phyloP scores from a whole-genome alignment of 2,888 invertebrate species.

The Drosophila fungiperda region DNA sequence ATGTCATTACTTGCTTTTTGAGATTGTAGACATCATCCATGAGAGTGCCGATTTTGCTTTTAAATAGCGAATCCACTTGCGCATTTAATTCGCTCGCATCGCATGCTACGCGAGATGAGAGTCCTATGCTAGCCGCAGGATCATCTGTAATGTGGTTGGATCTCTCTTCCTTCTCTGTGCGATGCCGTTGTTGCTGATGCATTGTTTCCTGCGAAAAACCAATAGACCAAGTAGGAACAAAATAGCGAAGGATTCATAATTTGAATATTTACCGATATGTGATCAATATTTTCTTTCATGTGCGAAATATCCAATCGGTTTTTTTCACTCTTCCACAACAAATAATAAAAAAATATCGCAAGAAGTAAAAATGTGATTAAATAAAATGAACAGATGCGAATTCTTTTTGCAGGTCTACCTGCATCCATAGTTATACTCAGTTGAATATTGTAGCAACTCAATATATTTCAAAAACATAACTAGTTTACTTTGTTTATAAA shows the following conservation, averaged over 20 bases:
- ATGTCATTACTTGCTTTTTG: conserved; percentile 59
- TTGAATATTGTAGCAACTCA: background rate
- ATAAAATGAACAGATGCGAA: conserved; percentile 28
- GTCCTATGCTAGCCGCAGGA: too few species aligned
- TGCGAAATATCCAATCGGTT: conserved; percentile 22
- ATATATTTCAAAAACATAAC: background rate
- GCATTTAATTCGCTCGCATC: conserved; percentile 30
- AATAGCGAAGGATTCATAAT: background rate
- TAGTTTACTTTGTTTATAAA: conserved; percentile 17
- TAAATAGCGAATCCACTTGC: conserved; percentile 62
- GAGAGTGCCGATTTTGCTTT: conserved; percentile 63
- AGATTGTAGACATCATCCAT: conserved; percentile 74
- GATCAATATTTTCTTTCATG: conserved; percentile 42
- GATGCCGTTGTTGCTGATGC: background rate
- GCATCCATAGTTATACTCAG: conserved; percentile 40
- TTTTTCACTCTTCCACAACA: conserved; percentile 37
- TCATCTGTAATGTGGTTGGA: background rate
- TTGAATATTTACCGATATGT: conserved; percentile 43
- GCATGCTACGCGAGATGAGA: conserved; percentile 15
- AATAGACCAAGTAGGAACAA: too few species aligned
- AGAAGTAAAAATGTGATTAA: conserved; percentile 48
- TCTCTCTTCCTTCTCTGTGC: background rate
- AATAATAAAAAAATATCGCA: conserved; percentile 42
- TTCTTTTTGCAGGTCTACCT: background rate
- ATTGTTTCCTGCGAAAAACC: background rate